Evolutionary conservation across 2,888 invertebrate species (phyloP).

Genomic region (Nasonia oneida): DNA sequence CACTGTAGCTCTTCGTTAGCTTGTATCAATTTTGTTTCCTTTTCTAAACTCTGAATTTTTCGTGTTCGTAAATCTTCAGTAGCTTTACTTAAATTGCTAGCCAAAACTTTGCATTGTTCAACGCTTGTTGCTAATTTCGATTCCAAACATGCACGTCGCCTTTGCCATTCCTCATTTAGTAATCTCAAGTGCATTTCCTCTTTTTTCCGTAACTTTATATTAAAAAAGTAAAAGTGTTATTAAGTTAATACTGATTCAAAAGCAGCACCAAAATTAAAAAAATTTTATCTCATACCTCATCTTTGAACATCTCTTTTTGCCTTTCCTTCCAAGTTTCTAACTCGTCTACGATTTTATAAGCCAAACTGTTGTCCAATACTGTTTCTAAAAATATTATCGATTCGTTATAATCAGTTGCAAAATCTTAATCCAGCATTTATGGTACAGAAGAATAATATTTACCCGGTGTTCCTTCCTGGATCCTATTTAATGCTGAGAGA

Average conservation of each 20-base stretch:
- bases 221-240: constrained; percentile 20
- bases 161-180: constrained; percentile 82
- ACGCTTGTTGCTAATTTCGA: constrained; percentile 82
- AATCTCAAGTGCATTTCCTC: constrained; percentile 81
- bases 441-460: not conserved
- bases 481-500: constrained; percentile 31
- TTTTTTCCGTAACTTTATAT: constrained; percentile 81
- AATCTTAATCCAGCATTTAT: not conserved
- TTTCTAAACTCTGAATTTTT: constrained; percentile 80
- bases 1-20: constrained; percentile 83
- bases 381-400: constrained; percentile 66
- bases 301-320: constrained; percentile 84
- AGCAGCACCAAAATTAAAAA: constrained; percentile 22
- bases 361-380: constrained; percentile 75
- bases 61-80: constrained; percentile 82
- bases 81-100: constrained; percentile 82
- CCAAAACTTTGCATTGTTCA: constrained; percentile 83
- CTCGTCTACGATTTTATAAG: constrained; percentile 83
- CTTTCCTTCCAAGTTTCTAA: constrained; percentile 88
- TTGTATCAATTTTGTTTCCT: constrained; percentile 81
- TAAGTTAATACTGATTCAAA: not conserved
- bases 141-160: constrained; percentile 81
- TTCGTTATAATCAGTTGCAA: constrained; percentile 1
- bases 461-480: constrained; percentile 31
- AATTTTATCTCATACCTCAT: constrained; percentile 79